Conservation (phyloP, 2,113 vertebrate genomes). For the Rana temporaria region DNA sequence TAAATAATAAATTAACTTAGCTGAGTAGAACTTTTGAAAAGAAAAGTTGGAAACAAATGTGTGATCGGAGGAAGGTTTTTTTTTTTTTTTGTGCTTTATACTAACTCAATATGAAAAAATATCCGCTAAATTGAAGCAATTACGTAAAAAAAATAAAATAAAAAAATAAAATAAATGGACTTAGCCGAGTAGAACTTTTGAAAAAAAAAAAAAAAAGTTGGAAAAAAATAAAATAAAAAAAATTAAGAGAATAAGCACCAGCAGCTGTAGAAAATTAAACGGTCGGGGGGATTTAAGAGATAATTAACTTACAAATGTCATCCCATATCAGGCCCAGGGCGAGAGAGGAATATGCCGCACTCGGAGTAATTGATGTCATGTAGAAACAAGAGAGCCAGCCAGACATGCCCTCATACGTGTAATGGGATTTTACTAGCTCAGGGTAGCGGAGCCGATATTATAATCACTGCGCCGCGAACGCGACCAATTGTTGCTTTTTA, state of each 20-base stretch:
- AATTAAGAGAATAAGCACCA: slow-evolving; percentile 21
- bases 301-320: slow-evolving; percentile 55
- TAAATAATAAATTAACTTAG: background rate
- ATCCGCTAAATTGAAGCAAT: slow-evolving; percentile 8
- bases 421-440: slow-evolving; percentile 36
- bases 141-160: slow-evolving; percentile 14
- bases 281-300: slow-evolving; percentile 50
- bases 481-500: too few relatives aligned
- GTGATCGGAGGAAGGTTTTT: too few relatives aligned
- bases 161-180: background rate
- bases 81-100: too few relatives aligned
- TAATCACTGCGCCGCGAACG: background rate
- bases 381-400: slow-evolving; percentile 21
- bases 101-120: background rate
- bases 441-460: slow-evolving; percentile 12
- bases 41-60: too few relatives aligned
- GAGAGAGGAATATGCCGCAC: slow-evolving; percentile 18
- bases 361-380: slow-evolving; percentile 22
- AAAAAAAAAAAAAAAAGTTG: slow-evolving; percentile 3
- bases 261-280: slow-evolving; percentile 53
- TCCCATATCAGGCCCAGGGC: slow-evolving; percentile 40
- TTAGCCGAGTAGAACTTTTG: slow-evolving; percentile 9
- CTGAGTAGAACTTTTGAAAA: slow-evolving; percentile 15
- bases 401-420: slow-evolving; percentile 15
- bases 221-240: background rate